Conservation (phyloP, 2,888 invertebrate genomes). For the Neria commutata region DNA sequence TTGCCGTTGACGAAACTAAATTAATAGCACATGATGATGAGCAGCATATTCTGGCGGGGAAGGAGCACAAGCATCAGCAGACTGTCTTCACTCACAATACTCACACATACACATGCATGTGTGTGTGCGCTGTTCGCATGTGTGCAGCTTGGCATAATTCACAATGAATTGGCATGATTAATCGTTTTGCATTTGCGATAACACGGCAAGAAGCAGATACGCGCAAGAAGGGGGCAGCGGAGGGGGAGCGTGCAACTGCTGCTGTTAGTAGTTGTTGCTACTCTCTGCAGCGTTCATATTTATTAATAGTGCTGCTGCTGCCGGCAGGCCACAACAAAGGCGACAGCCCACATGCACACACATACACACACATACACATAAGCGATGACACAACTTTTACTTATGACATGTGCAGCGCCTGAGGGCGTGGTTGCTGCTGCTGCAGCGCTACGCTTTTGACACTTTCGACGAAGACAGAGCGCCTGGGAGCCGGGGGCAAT, state of each 20-base stretch:
- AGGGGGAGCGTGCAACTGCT: not conserved
- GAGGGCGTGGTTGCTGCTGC: no score
- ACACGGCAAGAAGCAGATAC: constrained; percentile 7
- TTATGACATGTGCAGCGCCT: constrained; percentile 1
- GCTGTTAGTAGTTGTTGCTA: not conserved
- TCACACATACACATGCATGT: constrained; percentile 9
- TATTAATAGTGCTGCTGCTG: constrained; percentile 9
- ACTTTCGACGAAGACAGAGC: no score
- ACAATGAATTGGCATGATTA: constrained; percentile 49
- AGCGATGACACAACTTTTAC: constrained; percentile 22
- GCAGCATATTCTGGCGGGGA: not conserved
- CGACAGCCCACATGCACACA: not conserved
- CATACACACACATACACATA: not conserved
- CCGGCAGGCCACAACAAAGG: not conserved
- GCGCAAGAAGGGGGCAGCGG: not conserved
- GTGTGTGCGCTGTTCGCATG: constrained; percentile 10
- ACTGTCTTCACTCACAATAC: constrained; percentile 4
- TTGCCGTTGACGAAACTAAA: constrained; percentile 14
- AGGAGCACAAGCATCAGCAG: not conserved
- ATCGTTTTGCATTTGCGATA: constrained; percentile 38
- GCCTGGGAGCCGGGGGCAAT: no score
- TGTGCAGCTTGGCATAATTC: constrained; percentile 21
- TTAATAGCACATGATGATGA: constrained; percentile 19
- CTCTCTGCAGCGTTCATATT: not conserved
- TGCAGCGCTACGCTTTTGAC: no score